These are phyloP conservation scores for Acipenser oxyrinchus DNA, from an alignment of 2,797 vertebrate species.

Conservation along the genomic window DNA sequence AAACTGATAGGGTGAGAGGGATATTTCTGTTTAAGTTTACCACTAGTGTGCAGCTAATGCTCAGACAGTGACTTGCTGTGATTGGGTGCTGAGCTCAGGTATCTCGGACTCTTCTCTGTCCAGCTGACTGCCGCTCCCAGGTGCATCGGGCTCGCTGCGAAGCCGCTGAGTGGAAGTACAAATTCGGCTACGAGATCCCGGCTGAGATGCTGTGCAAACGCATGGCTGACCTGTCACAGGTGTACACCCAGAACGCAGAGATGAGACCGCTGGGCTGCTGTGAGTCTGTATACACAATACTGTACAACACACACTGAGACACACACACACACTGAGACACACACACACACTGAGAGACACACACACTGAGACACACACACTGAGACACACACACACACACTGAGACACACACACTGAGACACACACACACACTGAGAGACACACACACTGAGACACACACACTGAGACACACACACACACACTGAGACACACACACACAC, in stretches of 20 bases:
- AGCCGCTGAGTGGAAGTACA: constrained; percentile 66
- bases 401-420: no score
- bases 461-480: no score
- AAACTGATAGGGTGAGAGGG: no score
- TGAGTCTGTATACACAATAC: constrained; percentile 37
- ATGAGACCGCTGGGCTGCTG: constrained; percentile 72
- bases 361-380: no score
- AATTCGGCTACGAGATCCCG: constrained; percentile 64
- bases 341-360: no score
- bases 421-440: no score
- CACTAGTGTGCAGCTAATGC: neutral
- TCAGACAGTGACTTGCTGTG: neutral
- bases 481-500: no score
- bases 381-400: no score
- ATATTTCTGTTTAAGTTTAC: neutral
- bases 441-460: no score
- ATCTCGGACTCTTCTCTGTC: neutral
- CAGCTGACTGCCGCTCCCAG: constrained; percentile 66
- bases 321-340: no score
- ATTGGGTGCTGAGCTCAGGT: neutral
- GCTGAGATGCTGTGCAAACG: constrained; percentile 59
- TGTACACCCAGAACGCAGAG: constrained; percentile 70
- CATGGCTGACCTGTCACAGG: constrained; percentile 65
- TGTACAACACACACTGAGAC: no score
- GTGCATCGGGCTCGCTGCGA: constrained; percentile 65